Conservation (phyloP, 1,140 invertebrate species). For the Drosophila athabasca region DNA sequence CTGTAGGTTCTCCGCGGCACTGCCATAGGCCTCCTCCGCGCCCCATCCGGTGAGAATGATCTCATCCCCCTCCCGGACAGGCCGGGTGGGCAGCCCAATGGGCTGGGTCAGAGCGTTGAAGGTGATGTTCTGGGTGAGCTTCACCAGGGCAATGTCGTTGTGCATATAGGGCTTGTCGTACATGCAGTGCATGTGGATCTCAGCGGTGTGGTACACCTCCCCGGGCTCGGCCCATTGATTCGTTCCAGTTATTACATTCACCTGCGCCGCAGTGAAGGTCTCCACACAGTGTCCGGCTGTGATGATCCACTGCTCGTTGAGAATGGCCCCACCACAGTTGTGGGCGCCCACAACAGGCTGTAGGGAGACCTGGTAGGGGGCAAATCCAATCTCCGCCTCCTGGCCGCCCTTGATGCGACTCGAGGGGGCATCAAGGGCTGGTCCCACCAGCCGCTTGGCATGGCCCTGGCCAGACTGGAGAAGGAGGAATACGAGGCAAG, state of each 20-base stretch:
- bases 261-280: slow-evolving; percentile 2
- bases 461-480: slow-evolving; percentile 11
- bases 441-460: slow-evolving; percentile 27
- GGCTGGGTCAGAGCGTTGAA: slow-evolving; percentile 84
- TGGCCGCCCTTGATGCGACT: slow-evolving; percentile 83
- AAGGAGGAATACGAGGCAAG: slow-evolving; percentile 30
- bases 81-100: slow-evolving; percentile 49
- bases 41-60: slow-evolving; percentile 86
- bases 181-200: slow-evolving; percentile 57
- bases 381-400: slow-evolving; percentile 75
- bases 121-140: slow-evolving; percentile 78
- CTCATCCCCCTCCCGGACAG: slow-evolving; percentile 17
- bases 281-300: slow-evolving; percentile 83
- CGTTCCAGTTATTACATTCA: slow-evolving; percentile 55
- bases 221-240: slow-evolving; percentile 52
- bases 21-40: slow-evolving; percentile 46
- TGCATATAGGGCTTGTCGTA: slow-evolving; percentile 70
- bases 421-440: not conserved
- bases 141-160: slow-evolving; percentile 85
- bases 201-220: slow-evolving; percentile 37
- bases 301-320: slow-evolving; percentile 77
- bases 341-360: slow-evolving; percentile 54
- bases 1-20: slow-evolving; percentile 48
- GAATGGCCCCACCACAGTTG: slow-evolving; percentile 83
- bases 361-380: slow-evolving; percentile 83